A percentile compares a stretch with the other conserved stretches of the same genome.
Conservation (phyloP, 2,888 invertebrate genomes). For the Ochropleura leucogaster region DNA sequence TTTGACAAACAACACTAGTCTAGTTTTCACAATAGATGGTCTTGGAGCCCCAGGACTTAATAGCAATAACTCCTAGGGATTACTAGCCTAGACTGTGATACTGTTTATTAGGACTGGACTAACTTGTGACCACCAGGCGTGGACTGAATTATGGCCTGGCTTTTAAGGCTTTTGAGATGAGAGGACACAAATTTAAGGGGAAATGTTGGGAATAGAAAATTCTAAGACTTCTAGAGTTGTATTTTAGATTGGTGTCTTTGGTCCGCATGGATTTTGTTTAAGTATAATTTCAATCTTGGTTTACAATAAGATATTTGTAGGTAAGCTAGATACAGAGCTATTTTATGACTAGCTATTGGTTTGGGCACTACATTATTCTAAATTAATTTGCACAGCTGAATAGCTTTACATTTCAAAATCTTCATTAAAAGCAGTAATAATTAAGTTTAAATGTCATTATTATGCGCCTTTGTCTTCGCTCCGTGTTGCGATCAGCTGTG, state of each 20-base stretch:
- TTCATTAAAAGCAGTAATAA: constrained; percentile 42
- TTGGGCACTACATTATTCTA: neutral
- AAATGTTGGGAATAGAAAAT: neutral
- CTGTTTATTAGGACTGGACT: constrained; percentile 26
- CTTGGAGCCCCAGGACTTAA: neutral
- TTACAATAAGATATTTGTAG: neutral
- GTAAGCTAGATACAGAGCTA: neutral
- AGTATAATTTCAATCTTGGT: neutral
- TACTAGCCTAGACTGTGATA: constrained; percentile 18
- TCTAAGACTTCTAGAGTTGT: neutral
- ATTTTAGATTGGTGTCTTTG: neutral
- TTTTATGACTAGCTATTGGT: neutral
- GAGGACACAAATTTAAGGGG: neutral
- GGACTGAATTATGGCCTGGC: neutral
- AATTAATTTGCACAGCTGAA: neutral
- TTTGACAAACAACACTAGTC: constrained; percentile 22
- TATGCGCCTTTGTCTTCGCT: constrained; percentile 48
- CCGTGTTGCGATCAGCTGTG: constrained; percentile 54
- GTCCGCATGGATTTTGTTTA: constrained; percentile 6
- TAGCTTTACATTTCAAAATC: constrained; percentile 39
- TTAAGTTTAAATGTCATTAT: constrained; percentile 62
- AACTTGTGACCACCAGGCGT: constrained; percentile 7
- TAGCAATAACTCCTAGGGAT: constrained; percentile 28
- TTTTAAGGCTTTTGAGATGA: neutral
- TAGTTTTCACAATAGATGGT: constrained; percentile 7